phyloP scores from a whole-genome alignment of 2,797 vertebrate genomes.

The Chanos chanos region DNA sequence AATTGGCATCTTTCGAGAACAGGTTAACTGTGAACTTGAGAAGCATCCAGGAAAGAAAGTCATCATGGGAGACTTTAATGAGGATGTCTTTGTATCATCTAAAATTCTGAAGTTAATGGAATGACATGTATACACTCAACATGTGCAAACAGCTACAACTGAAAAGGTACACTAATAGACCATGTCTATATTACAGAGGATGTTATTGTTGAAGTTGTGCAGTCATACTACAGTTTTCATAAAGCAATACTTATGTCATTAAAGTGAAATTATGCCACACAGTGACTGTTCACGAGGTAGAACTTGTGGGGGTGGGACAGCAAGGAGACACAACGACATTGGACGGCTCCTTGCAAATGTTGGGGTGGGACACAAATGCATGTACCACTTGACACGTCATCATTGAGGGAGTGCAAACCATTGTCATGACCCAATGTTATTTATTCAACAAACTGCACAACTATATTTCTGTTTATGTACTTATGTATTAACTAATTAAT shows the following conservation, averaged over 20 bases:
- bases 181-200: too few species aligned
- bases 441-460: too few species aligned
- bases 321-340: neutral
- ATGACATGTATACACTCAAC: neutral
- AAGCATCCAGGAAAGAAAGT: neutral
- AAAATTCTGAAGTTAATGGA: conserved; percentile 1
- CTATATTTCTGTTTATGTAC: too few species aligned
- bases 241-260: conserved; percentile 2
- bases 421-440: too few species aligned
- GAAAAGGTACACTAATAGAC: conserved; percentile 13
- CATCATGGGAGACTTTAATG: too few species aligned
- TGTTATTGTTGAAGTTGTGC: conserved; percentile 10
- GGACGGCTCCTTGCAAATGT: conserved; percentile 2
- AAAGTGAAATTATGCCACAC: neutral
- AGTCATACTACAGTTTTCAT: conserved; percentile 4
- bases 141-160: neutral
- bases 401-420: too few species aligned
- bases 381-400: neutral
- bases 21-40: neutral
- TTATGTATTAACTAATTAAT: too few species aligned
- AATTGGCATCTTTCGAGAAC: neutral
- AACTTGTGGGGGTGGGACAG: neutral
- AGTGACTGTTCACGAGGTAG: neutral
- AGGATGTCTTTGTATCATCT: neutral
- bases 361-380: neutral